These are phyloP conservation scores for Euwallacea fornicatus DNA, from an alignment of 1,140 invertebrate genomes.

Conservation along the genomic window DNA sequence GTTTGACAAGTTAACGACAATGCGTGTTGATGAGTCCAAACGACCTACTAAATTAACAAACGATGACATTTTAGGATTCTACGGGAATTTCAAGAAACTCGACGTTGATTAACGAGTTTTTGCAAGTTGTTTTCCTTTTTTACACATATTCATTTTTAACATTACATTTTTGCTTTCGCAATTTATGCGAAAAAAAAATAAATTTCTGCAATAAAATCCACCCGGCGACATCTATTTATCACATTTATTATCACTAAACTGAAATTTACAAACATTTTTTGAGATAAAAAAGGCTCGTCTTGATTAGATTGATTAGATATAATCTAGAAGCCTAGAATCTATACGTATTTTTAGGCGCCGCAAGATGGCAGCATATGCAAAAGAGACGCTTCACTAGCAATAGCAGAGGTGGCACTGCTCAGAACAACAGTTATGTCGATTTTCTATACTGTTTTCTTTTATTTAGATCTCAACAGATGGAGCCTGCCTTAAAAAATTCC, in stretches of 20 bases:
- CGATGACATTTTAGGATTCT: conserved; percentile 42
- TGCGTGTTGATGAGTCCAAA: conserved; percentile 37
- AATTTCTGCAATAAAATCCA: neutral
- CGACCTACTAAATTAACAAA: conserved; percentile 38
- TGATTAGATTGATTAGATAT: too few species aligned
- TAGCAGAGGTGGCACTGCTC: too few species aligned
- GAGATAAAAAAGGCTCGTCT: neutral
- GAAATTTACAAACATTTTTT: neutral
- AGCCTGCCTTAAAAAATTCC: too few species aligned
- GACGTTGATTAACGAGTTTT: conserved; percentile 37
- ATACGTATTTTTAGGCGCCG: too few species aligned
- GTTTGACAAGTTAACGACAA: conserved; percentile 30
- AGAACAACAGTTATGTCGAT: too few species aligned
- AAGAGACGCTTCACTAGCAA: too few species aligned
- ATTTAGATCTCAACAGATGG: too few species aligned
- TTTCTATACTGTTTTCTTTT: too few species aligned
- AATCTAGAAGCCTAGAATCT: too few species aligned
- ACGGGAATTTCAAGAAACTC: conserved; percentile 42
- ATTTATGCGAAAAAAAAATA: neutral
- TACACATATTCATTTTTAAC: neutral
- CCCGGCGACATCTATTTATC: neutral
- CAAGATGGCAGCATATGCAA: too few species aligned
- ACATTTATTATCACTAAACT: neutral
- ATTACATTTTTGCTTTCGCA: neutral
- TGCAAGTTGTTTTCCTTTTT: neutral